Evolutionary conservation across 2,113 vertebrate genomes (phyloP), one percentile per base, ranked within the genome.

Genomic region (Syngnathus scovelli): DNA sequence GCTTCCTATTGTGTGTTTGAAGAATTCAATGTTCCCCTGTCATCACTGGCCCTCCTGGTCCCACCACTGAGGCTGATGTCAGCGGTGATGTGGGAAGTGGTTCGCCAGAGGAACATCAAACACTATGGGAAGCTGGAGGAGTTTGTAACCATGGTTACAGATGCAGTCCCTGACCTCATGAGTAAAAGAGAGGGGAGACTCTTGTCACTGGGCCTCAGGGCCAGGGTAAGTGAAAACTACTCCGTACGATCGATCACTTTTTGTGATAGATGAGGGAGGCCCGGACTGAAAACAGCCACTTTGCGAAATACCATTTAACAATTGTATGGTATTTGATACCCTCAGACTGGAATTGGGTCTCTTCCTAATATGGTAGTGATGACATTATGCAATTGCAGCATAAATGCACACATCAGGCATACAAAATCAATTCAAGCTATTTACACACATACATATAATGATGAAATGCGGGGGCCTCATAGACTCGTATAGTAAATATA

Each of bases 181-280:
- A 91, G 85, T 66, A 91, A 89, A 82, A 89, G 92, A 46, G 93
- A 95, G 74, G 88, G 90, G 5, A 87, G 90, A 10, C 91, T 93
- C n/a, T 86, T 95, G 16, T 90, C 91, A 52, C 74, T 94, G 73
- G 93, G 92, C 5, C 85, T 95, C 19, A 89, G 92, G 72, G 93
- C 93, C 33, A 91, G 92, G 89, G 94, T 94, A 84, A 82, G 88
- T 64, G 60, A 62, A 44, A 62, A 61, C 37, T 4, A 36, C 52
- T 54, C 19, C 1, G n/a, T 39, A 1, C 18, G 36, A 60, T 38
- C 6, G n/a, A n/a, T n/a, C n/a, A 19, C 33, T 37, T 9, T 1
- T 60, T 60, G 36, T 60, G 16, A 60, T 46, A 16, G 44, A 15
- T 46, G 44, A 46, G 15, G 44, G n/a, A n/a, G n/a, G n/a, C 44